Percentiles rank a stretch among this genome's conserved stretches.
Evolutionary conservation across 2,888 invertebrate genomes (phyloP).

Genomic region (Lasius platythorax): DNA sequence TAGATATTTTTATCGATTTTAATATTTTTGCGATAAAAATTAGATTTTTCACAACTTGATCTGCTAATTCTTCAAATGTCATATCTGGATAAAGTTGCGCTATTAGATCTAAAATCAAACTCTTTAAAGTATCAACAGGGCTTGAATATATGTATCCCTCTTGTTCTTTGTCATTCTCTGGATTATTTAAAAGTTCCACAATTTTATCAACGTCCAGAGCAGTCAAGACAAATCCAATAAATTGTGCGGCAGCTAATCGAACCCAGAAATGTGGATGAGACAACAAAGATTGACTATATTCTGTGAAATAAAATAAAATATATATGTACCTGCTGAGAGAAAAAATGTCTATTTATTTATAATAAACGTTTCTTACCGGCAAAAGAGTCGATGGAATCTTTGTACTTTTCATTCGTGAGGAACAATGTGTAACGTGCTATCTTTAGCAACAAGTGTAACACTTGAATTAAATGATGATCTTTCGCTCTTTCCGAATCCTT

Average conservation of each 20-base stretch:
- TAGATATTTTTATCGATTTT: slow-evolving; percentile 86
- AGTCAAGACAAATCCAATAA: slow-evolving; percentile 91
- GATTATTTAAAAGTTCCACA: slow-evolving; percentile 85
- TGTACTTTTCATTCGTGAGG: slow-evolving; percentile 87
- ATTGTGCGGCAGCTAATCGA: slow-evolving; percentile 91
- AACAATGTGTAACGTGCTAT: slow-evolving; percentile 89
- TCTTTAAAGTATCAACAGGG: slow-evolving; percentile 89
- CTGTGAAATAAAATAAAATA: slow-evolving; percentile 87
- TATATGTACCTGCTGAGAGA: neutral
- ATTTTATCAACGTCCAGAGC: slow-evolving; percentile 89
- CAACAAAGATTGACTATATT: slow-evolving; percentile 90
- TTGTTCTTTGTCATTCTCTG: slow-evolving; percentile 84
- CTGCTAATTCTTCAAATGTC: slow-evolving; percentile 91
- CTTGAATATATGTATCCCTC: slow-evolving; percentile 89
- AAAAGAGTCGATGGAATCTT: slow-evolving; percentile 86
- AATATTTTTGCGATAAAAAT: slow-evolving; percentile 90
- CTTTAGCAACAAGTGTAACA: slow-evolving; percentile 90
- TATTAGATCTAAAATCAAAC: slow-evolving; percentile 91
- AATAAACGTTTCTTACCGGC: slow-evolving; percentile 74
- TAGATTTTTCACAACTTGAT: slow-evolving; percentile 91
- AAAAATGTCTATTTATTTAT: neutral
- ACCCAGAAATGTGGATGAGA: slow-evolving; percentile 96
- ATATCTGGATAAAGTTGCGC: slow-evolving; percentile 90
- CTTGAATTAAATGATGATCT: slow-evolving; percentile 92
- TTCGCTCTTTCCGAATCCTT: slow-evolving; percentile 89